Evolutionary conservation across 23 tunicate species (phyloP), one percentile per base, ranked within the genome.

Genomic region (Corella eumyota): DNA sequence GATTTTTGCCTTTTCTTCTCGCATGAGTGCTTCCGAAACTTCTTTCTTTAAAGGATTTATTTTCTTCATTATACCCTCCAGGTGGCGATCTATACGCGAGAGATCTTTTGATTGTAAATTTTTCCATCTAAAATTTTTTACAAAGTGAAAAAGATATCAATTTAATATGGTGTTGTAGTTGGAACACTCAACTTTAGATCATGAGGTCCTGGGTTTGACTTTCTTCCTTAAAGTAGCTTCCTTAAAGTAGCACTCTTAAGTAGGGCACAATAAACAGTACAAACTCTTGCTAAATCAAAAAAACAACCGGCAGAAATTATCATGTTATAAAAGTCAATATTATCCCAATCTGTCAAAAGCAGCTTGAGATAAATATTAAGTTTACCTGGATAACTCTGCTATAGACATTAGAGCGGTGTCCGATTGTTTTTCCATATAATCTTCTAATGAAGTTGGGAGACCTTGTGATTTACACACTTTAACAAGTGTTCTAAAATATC

Each of bases 371-470:
- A 32, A 65, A 64, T 4, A 15, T 23, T 34, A 23, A 36, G 20
- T 58, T 15, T 31, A 86, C 95, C 95, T 86, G 64, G 74, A 30
- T 45, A 88, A 30, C 34, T 88, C 96, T 1, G 88, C 88, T 25
- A 78, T 56, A 17, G 96, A 88, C 77, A 88, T 67, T 9, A 76
- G 72, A 5, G 45, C 23, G 15, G 63, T 28, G 22, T 58, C 71
- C 27, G 74, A 23, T 38, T 67, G 75, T 58, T 75, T 67, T n/a
- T 64, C 30, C 11, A 65, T 69, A 51, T 88, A 88, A 69, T 79
- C 83, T 67, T 88, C 96, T 35, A 88, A 49, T 27, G 96, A 59
- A 1, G 88, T 88, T 17, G 96, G 96, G 19, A 88, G 74, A 2
- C 71, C 63, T 36, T 74, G 96, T 11, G 75, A 61, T 61, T 78